Percentiles rank a stretch among this genome's conserved stretches.
phyloP scores from a whole-genome alignment of 2,888 invertebrate genomes.

The Osedax frankpressi region DNA sequence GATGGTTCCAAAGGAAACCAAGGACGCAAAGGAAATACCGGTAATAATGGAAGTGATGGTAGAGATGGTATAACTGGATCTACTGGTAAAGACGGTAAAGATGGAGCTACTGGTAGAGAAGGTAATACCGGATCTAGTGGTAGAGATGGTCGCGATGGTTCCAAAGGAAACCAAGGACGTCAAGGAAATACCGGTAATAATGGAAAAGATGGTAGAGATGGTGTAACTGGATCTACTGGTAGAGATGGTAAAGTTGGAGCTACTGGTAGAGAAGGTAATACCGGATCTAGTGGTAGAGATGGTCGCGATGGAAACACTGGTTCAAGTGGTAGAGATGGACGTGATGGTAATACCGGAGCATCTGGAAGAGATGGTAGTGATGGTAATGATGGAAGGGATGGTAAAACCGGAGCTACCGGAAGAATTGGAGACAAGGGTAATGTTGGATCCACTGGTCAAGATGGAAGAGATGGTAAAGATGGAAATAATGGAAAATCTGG shows the following conservation, averaged over 20 bases:
- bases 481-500: constrained; percentile 6
- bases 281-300: background rate
- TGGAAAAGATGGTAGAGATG: background rate
- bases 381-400: constrained; percentile 5
- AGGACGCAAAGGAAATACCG: constrained; percentile 2
- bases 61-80: background rate
- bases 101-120: background rate
- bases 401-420: background rate
- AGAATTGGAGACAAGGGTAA: background rate
- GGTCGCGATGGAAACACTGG: background rate
- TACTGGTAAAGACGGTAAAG: background rate
- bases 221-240: constrained; percentile 2
- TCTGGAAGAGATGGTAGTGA: background rate
- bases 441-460: background rate
- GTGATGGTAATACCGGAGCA: background rate
- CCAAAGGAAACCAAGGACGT: background rate
- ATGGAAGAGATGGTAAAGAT: background rate
- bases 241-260: background rate
- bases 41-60: constrained; percentile 2
- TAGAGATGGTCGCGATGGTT: background rate
- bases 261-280: background rate
- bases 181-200: background rate
- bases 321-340: background rate
- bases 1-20: background rate
- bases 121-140: constrained; percentile 5